A percentile compares a stretch with the other conserved stretches of the same genome.
phyloP scores from a whole-genome alignment of 1,140 invertebrate genomes.

The Globodera ellingtonae region DNA sequence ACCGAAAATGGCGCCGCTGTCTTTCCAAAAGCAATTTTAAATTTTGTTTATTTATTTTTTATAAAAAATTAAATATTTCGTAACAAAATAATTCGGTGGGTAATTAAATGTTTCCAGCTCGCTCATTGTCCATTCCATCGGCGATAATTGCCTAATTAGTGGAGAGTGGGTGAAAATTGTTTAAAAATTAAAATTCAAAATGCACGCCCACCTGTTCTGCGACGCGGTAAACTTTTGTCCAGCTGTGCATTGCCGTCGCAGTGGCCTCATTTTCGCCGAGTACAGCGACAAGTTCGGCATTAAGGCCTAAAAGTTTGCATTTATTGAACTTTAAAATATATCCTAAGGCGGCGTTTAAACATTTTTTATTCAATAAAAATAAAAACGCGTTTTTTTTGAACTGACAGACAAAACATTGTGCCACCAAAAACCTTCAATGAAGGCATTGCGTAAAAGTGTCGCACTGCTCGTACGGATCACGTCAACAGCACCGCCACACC shows the following conservation, averaged over 20 bases:
- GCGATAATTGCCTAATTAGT: conserved; percentile 50
- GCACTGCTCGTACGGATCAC: not conserved
- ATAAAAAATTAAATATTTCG: no score
- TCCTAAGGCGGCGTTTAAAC: no score
- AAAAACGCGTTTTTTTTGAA: no score
- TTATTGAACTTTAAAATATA: not conserved
- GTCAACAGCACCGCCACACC: conserved; percentile 15
- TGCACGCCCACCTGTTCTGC: conserved; percentile 54
- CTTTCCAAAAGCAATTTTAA: not conserved
- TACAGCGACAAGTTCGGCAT: conserved; percentile 4
- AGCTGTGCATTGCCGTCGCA: conserved; percentile 49
- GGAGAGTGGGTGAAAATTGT: not conserved
- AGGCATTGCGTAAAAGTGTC: conserved; percentile 8
- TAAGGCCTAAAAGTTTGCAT: not conserved
- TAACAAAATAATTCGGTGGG: not conserved
- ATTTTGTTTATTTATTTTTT: no score
- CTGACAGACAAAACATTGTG: not conserved
- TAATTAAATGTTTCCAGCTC: not conserved
- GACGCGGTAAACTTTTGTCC: conserved; percentile 61
- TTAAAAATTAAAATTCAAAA: conserved; percentile 29
- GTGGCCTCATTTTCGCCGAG: conserved; percentile 45
- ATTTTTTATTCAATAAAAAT: no score
- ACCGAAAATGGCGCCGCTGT: no score
- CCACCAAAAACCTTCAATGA: conserved; percentile 8
- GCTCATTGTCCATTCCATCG: conserved; percentile 30